Conservation (phyloP, 1,140 invertebrate genomes). For the Drosophila albomicans region DNA sequence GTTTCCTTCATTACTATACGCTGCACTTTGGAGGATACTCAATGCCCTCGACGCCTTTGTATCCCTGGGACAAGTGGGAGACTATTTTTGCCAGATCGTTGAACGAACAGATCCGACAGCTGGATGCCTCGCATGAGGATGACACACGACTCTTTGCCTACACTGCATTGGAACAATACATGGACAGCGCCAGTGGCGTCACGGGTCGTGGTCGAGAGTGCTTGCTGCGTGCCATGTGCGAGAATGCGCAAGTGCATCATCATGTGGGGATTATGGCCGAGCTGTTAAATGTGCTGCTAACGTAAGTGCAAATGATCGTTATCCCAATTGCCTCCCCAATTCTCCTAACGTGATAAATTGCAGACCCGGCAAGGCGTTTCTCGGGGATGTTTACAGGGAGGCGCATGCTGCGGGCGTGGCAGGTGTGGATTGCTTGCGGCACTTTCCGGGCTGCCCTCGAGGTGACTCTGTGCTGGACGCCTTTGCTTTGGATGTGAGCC, state of each 20-base stretch:
- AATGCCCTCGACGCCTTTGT: slow-evolving; percentile 67
- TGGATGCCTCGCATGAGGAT: slow-evolving; percentile 61
- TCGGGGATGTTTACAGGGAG: slow-evolving; percentile 54
- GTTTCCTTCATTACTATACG: slow-evolving; percentile 63
- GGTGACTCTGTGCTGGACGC: slow-evolving; percentile 69
- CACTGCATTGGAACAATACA: slow-evolving; percentile 66
- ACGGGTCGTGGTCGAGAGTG: slow-evolving; percentile 57
- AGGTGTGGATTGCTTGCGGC: slow-evolving; percentile 63
- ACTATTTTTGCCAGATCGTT: slow-evolving; percentile 64
- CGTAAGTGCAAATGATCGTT: slow-evolving; percentile 55
- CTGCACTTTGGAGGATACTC: slow-evolving; percentile 72
- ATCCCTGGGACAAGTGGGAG: slow-evolving; percentile 83
- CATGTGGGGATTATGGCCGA: slow-evolving; percentile 75
- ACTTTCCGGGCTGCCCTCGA: slow-evolving; percentile 53
- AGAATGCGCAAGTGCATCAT: slow-evolving; percentile 79
- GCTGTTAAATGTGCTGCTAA: slow-evolving; percentile 69
- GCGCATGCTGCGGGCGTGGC: slow-evolving; percentile 61
- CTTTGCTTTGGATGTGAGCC: slow-evolving; percentile 49
- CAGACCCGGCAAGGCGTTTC: slow-evolving; percentile 65
- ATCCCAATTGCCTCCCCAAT: background rate
- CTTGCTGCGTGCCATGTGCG: slow-evolving; percentile 73
- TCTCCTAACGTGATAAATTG: slow-evolving; percentile 17
- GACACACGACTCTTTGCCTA: slow-evolving; percentile 74
- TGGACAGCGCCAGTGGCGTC: slow-evolving; percentile 54
- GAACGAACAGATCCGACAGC: slow-evolving; percentile 41